Base-by-base conservation (phyloP, 1,140 invertebrate species). In the Diorhabda sublineata region DNA sequence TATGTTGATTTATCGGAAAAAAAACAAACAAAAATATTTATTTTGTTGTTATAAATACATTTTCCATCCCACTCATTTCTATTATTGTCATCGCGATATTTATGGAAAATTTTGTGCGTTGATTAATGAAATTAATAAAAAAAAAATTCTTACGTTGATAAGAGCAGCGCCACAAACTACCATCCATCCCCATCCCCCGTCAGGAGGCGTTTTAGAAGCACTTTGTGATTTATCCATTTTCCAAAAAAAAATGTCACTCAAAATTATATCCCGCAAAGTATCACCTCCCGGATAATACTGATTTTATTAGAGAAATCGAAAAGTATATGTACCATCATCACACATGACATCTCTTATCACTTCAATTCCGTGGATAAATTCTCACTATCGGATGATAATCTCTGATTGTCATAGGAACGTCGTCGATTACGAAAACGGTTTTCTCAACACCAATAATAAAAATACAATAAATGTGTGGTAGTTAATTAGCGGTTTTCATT, bases 181-280 rank as follows among this genome's bases (percentile, higher is more conserved):
- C 78, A 88, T 82, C 89, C 89, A 90, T 3, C 88, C 88, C 85
- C 86, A 90, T 42, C 88, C 88, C 47, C 88, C 88, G 81, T 90
- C 86, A 5, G 88, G 88, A 5, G 76, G 61, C 58, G 52, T 44
- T 42, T 56, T 62, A n/a, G 69, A 4, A 56, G 26, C 26, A 26
- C n/a, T 52, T 52, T 52, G 47, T 52, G 26, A 26, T 26, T 57
- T 60, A 5, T 68, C 59, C 68, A 69, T 66, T 42, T 52, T 52
- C n/a, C n/a, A 52, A 3, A 52, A 52, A 52, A 52, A 52, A 52
- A 52, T 26, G 26, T 26, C 26, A 26, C 26, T 26, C 26, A 26
- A 52, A 52, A 52, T 52, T 8, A 8, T 8, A n/a, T 52, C 47
- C 6, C 47, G 47, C 4, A 52, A 52, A 52, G 47, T n/a, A 8